Conservation (phyloP, 2,113 vertebrate species). For the Notothenia coriiceps region DNA sequence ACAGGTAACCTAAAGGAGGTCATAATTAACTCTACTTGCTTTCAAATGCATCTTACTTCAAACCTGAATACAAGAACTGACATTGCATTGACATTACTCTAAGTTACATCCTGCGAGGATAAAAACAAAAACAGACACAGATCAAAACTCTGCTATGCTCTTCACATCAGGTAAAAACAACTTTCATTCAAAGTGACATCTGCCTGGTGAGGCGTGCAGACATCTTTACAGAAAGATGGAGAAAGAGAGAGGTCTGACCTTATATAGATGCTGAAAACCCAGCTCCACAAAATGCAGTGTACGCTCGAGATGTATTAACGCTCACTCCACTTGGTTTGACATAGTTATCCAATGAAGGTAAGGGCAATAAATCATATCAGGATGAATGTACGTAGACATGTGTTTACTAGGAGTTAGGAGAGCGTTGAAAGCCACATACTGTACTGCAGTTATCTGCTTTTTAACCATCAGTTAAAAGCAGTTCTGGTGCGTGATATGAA, state of each 20-base stretch:
- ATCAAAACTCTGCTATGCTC: neutral
- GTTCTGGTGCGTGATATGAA: too few species aligned
- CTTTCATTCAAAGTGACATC: slow-evolving; percentile 24
- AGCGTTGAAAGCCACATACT: neutral
- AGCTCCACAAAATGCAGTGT: too few species aligned
- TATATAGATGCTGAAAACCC: too few species aligned
- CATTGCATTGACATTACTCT: neutral
- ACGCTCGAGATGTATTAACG: too few species aligned
- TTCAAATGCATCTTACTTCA: neutral
- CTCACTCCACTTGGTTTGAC: too few species aligned
- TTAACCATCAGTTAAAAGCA: too few species aligned
- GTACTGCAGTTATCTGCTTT: too few species aligned
- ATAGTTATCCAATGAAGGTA: too few species aligned
- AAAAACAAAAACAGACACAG: neutral
- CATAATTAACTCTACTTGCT: too few species aligned
- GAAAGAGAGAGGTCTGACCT: neutral
- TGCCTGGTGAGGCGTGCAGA: neutral
- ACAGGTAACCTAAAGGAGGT: neutral
- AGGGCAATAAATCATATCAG: too few species aligned
- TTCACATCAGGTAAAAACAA: slow-evolving; percentile 7
- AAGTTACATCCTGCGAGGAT: neutral
- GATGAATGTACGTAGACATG: too few species aligned
- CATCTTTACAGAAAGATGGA: slow-evolving; percentile 6
- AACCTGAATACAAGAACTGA: neutral
- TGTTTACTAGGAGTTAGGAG: too few species aligned